These are phyloP conservation scores for Epinephelus fuscoguttatus DNA, from an alignment of 2,113 vertebrate genomes.

Conservation along the genomic window DNA sequence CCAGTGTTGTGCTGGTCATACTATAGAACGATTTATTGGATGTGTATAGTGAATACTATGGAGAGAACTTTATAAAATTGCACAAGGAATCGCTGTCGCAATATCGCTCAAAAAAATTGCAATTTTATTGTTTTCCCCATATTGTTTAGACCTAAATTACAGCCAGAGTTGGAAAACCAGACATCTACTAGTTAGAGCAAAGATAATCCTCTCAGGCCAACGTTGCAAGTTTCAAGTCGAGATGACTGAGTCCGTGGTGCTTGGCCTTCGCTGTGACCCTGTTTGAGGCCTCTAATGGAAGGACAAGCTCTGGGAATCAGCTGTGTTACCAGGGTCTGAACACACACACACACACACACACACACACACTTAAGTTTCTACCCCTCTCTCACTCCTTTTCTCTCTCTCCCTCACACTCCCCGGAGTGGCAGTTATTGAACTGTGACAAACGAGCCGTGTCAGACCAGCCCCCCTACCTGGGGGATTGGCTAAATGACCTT, in stretches of 20 bases:
- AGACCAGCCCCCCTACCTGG: slow-evolving; percentile 80
- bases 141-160: too few relatives aligned
- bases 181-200: slow-evolving; percentile 59
- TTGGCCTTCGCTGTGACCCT: slow-evolving; percentile 67
- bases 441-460: slow-evolving; percentile 86
- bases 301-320: slow-evolving; percentile 81
- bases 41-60: too few relatives aligned
- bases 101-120: too few relatives aligned
- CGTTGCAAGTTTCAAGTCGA: slow-evolving; percentile 49
- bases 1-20: too few relatives aligned
- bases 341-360: slow-evolving; percentile 42
- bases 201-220: slow-evolving; percentile 56
- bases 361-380: slow-evolving; percentile 33
- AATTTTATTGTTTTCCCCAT: too few relatives aligned
- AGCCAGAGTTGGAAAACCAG: slow-evolving; percentile 47
- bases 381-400: slow-evolving; percentile 52
- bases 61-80: too few relatives aligned
- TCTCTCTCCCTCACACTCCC: slow-evolving; percentile 73
- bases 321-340: slow-evolving; percentile 66
- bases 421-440: slow-evolving; percentile 85
- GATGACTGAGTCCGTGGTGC: slow-evolving; percentile 49
- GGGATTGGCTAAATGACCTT: slow-evolving; percentile 85
- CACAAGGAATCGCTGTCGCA: too few relatives aligned
- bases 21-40: too few relatives aligned
- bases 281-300: slow-evolving; percentile 79